Base-by-base conservation (phyloP, 2,113 vertebrate genomes). In the Prochilodus magdalenae region DNA sequence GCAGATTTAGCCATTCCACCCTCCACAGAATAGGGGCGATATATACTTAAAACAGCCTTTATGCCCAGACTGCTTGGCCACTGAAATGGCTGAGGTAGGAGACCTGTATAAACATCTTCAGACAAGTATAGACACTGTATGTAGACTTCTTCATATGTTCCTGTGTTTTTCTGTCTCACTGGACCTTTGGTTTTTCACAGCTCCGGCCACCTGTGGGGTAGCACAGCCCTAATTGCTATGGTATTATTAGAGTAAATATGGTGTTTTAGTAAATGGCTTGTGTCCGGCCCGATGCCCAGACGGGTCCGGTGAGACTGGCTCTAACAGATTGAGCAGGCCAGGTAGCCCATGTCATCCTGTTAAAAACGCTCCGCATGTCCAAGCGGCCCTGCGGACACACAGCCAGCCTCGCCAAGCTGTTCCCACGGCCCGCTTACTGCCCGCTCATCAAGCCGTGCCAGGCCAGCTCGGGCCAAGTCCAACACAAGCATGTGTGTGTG, bases 331-430 rank as follows among this genome's bases (percentile, higher is more conserved):
- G 73, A 75, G 63, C 30, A 1, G 66, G 80, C 80, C 80, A 84
- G 86, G 74, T 82, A 87, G 75, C 73, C 74, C 55, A 59, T 84
- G 86, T 82, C 84, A 82, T 87, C 82, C 79, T 75, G 84, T 80
- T 77, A 72, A 83, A 86, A 80, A 80, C 60, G 59, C 33, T 77
- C 44, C 59, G 65, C 60, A 16, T 60, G 66, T 78, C 80, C 79
- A 82, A 73, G 71, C 59, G 70, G 75, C 71, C 78, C 75, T 47
- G 53, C 49, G 77, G 81, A 16, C 82, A 74, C 69, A 27, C 49
- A 62, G 44, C 75, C 65, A 73, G 57, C 66, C 71, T 74, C 33
- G 80, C 86, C 86, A 87, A 86, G 84, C 83, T 85, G 83, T 85
- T 87, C 86, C 76, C 62, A 76, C 76, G 72, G 83, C 76, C 73